Conservation (phyloP, 2,113 vertebrate species). For the Brachypodius melanocephalos region DNA sequence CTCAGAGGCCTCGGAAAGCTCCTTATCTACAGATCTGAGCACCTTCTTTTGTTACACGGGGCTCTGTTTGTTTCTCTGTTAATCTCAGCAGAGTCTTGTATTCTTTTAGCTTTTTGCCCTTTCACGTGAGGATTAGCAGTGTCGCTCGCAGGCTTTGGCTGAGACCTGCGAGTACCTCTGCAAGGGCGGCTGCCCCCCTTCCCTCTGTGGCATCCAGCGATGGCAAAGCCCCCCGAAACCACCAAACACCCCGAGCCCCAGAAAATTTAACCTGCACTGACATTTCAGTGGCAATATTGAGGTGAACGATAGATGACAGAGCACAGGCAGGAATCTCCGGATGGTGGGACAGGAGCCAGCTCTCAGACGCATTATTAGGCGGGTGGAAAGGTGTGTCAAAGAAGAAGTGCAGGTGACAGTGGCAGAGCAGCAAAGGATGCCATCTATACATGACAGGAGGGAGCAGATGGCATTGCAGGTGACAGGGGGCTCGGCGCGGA, state of each 20-base stretch:
- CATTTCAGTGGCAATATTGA: background rate
- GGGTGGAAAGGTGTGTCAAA: background rate
- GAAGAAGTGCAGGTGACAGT: fast-evolving
- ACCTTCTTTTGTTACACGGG: slow-evolving; percentile 48
- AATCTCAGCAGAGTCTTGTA: slow-evolving; percentile 42
- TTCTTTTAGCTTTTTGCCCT: slow-evolving; percentile 63
- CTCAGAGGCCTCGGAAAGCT: slow-evolving; percentile 22
- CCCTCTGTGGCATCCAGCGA: fast-evolving
- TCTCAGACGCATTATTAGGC: fast-evolving
- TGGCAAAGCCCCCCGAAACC: background rate
- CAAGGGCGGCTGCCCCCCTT: background rate
- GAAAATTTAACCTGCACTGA: background rate
- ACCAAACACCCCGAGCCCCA: background rate
- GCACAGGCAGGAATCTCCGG: background rate
- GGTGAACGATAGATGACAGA: fast-evolving
- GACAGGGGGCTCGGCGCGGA: fast-evolving
- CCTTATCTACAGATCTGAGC: slow-evolving; percentile 50
- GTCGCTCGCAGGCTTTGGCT: background rate
- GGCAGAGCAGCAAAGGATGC: background rate
- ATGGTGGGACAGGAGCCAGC: too few relatives aligned
- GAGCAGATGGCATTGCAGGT: background rate
- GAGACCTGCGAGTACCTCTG: background rate
- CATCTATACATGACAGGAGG: fast-evolving
- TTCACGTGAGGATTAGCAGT: slow-evolving; percentile 22
- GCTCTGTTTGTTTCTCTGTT: slow-evolving; percentile 46